Percentiles rank a stretch among this genome's conserved stretches.
Evolutionary conservation across 2,113 vertebrate species (phyloP).

Genomic region (Bombycilla garrulus): DNA sequence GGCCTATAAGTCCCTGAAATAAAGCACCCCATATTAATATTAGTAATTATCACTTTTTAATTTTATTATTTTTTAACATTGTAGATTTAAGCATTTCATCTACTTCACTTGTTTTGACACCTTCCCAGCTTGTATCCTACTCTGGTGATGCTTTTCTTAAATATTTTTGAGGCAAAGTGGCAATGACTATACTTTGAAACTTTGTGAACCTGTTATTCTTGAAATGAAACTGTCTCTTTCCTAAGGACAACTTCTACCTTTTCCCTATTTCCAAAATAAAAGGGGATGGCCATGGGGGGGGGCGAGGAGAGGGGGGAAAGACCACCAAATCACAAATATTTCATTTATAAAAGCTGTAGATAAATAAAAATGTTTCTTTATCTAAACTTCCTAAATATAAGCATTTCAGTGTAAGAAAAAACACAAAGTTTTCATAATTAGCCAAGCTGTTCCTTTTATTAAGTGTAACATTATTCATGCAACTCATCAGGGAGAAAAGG

Average conservation of each 20-base stretch:
- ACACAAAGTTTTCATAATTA: background rate
- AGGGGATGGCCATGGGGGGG: no score
- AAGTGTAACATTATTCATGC: background rate
- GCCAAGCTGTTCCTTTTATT: background rate
- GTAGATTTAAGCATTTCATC: background rate
- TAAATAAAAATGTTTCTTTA: background rate
- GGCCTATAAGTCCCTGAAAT: background rate
- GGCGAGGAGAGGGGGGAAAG: accelerated
- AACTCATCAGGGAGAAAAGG: background rate
- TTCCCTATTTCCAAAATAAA: background rate
- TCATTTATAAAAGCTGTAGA: background rate
- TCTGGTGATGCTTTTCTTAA: background rate
- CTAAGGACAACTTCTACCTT: background rate
- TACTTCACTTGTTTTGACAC: background rate
- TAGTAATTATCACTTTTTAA: background rate
- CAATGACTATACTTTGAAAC: background rate
- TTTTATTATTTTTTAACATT: background rate
- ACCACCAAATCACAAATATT: background rate
- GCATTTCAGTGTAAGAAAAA: background rate
- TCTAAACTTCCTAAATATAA: background rate
- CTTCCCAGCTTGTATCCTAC: background rate
- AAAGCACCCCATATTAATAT: background rate
- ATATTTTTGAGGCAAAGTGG: background rate
- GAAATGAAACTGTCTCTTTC: background rate
- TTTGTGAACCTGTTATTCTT: no score